A percentile compares a stretch with the other conserved stretches of the same genome.
Conservation (phyloP, 1,140 invertebrate genomes). For the Sitobion miscanthi region DNA sequence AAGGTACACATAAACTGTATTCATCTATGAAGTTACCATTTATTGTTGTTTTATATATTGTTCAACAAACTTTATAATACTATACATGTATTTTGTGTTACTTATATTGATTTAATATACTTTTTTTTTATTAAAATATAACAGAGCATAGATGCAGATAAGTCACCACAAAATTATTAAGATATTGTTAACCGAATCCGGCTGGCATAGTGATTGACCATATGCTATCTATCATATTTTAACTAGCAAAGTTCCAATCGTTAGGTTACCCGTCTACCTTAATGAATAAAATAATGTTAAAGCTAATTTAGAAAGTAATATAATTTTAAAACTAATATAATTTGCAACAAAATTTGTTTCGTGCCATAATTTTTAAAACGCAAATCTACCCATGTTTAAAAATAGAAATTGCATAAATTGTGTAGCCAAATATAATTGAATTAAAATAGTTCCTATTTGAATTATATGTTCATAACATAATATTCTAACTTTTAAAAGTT, state of each 20-base stretch:
- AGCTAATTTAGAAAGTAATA: neutral
- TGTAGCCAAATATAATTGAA: too few species aligned
- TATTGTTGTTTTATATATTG: neutral
- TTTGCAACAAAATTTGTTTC: neutral
- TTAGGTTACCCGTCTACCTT: neutral
- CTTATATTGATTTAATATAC: neutral
- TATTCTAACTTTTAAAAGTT: neutral
- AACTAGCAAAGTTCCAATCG: neutral
- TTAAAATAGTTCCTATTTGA: neutral
- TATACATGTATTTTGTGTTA: neutral
- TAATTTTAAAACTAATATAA: neutral
- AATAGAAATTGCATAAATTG: too few species aligned
- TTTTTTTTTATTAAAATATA: neutral
- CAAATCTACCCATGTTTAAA: neutral
- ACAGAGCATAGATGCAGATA: neutral
- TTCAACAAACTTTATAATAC: neutral
- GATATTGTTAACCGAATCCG: neutral
- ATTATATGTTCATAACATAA: neutral
- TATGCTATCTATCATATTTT: neutral
- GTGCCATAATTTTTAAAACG: neutral
- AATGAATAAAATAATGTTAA: neutral
- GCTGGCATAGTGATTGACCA: neutral
- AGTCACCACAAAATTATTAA: neutral
- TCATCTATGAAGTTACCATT: neutral
- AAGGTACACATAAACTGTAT: neutral